These are phyloP conservation scores for Acrossocheilus wenchowensis DNA, from an alignment of 2,797 vertebrate genomes.

Conservation along the genomic window DNA sequence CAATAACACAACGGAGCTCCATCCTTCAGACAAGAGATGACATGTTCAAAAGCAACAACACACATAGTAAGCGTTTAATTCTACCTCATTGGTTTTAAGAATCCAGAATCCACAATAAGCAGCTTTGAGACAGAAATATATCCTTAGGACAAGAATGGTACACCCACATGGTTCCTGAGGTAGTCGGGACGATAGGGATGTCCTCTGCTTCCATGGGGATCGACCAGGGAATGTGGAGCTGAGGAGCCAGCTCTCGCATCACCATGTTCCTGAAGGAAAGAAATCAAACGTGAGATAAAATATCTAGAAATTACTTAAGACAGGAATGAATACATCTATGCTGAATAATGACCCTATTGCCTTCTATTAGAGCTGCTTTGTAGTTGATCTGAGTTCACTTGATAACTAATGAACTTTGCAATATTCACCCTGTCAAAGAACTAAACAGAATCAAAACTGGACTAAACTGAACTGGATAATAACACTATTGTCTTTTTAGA, in stretches of 20 bases:
- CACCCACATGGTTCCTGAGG: conserved; percentile 88
- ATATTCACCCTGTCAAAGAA: neutral
- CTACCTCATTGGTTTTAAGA: neutral
- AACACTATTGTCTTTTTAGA: neutral
- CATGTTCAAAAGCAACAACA: neutral
- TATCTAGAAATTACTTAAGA: neutral
- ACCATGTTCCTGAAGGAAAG: conserved; percentile 88
- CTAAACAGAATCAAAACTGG: neutral
- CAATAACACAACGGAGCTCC: conserved; percentile 97
- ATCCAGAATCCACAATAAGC: conserved; percentile 7
- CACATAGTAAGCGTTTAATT: neutral
- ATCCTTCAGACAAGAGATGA: conserved; percentile 82
- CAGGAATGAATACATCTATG: neutral
- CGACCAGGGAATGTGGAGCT: conserved; percentile 98
- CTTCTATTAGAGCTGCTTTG: neutral
- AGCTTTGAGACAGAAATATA: neutral
- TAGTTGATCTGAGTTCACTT: neutral
- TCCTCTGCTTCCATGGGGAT: conserved; percentile 97
- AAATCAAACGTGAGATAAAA: neutral
- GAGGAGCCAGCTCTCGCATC: conserved; percentile 96
- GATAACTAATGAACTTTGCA: neutral
- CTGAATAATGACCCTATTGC: neutral
- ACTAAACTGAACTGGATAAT: neutral
- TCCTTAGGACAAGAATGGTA: neutral
- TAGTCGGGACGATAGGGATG: conserved; percentile 97